Evolutionary conservation across 2,113 vertebrate species (phyloP).

Genomic region (Callaeas wilsoni): DNA sequence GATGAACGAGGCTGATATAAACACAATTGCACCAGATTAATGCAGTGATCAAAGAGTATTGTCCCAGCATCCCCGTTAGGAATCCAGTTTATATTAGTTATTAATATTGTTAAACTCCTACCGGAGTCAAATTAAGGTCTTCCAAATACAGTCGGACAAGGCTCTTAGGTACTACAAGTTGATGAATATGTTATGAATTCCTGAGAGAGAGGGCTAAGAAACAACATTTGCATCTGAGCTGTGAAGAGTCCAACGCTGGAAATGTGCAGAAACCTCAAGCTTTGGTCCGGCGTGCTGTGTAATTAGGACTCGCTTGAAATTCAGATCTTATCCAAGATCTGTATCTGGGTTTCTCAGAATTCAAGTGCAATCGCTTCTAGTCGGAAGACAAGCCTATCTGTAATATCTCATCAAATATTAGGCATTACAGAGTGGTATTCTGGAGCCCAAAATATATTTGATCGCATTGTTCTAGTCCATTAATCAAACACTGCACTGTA

Average conservation of each 20-base stretch:
- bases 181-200: constrained; percentile 24
- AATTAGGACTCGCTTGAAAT: constrained; percentile 43
- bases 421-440: constrained; percentile 20
- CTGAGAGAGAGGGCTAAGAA: background rate
- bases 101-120: constrained; percentile 35
- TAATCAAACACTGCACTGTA: background rate
- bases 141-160: constrained; percentile 12
- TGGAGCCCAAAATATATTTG: constrained; percentile 26
- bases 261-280: background rate
- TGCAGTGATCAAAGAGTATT: constrained; percentile 12
- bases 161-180: constrained; percentile 53
- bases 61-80: background rate
- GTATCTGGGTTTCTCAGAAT: constrained; percentile 4
- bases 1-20: constrained; percentile 21
- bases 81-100: constrained; percentile 15
- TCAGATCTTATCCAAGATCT: constrained; percentile 21
- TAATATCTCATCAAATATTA: constrained; percentile 32
- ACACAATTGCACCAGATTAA: constrained; percentile 29
- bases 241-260: background rate
- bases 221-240: constrained; percentile 29
- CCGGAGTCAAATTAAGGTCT: constrained; percentile 16
- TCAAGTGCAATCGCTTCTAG: background rate
- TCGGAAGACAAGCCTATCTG: constrained; percentile 13
- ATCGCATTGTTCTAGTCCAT: constrained; percentile 17
- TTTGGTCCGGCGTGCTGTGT: background rate